A percentile compares a stretch with the other conserved stretches of the same genome.
Conservation (phyloP, 2,113 vertebrate species). For the Todiramphus saurophagus region DNA sequence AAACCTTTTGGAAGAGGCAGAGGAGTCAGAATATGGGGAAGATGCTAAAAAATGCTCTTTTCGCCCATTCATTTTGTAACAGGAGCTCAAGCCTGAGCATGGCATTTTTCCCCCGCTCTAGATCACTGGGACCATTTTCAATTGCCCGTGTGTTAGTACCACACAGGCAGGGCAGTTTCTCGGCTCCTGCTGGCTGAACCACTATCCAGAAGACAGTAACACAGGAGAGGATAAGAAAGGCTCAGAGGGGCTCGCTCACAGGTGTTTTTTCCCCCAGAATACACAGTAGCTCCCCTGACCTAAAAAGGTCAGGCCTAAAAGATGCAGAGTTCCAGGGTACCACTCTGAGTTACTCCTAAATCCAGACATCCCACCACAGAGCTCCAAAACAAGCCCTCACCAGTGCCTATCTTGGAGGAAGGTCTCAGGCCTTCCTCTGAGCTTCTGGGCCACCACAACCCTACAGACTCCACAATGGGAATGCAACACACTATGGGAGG, state of each 20-base stretch:
- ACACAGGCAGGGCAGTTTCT: neutral
- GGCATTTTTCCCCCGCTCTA: neutral
- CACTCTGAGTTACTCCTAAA: neutral
- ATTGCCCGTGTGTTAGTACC: accelerated
- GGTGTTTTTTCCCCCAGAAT: neutral
- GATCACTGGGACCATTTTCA: neutral
- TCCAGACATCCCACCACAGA: neutral
- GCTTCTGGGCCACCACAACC: accelerated
- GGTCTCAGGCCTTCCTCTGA: neutral
- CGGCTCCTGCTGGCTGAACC: neutral
- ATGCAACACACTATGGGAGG: neutral
- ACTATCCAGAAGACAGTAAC: neutral
- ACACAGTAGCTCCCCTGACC: neutral
- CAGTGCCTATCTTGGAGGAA: neutral
- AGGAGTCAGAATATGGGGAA: neutral
- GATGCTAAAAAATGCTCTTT: neutral
- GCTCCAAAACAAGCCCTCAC: neutral
- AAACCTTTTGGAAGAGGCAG: neutral
- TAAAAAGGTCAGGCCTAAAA: too few relatives aligned
- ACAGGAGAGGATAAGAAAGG: neutral
- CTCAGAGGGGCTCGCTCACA: neutral
- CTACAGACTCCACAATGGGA: neutral
- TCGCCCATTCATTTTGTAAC: neutral
- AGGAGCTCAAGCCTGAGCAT: neutral
- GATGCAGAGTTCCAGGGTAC: neutral